These are phyloP conservation scores for Macrobrachium nipponense DNA, from an alignment of 1,140 invertebrate species.

Conservation along the genomic window DNA sequence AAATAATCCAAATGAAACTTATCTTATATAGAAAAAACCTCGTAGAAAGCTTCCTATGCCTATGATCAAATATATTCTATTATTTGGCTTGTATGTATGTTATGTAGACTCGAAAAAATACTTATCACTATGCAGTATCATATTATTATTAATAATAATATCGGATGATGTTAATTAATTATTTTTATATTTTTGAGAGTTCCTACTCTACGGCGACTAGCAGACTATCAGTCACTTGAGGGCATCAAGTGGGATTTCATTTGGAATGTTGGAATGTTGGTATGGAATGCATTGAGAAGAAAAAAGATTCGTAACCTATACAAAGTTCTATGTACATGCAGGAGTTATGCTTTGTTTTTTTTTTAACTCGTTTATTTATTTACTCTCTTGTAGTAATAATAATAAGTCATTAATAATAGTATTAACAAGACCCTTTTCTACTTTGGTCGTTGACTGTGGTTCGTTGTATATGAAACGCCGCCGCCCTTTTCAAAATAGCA, in stretches of 20 bases:
- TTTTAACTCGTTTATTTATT: neutral
- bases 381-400: neutral
- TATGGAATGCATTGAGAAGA: neutral
- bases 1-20: constrained; percentile 50
- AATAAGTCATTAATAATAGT: neutral
- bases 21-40: constrained; percentile 34
- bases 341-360: constrained; percentile 12
- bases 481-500: constrained; percentile 14
- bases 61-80: constrained; percentile 52
- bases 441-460: constrained; percentile 19
- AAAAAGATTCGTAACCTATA: constrained; percentile 31
- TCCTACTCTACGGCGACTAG: constrained; percentile 16
- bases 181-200: neutral
- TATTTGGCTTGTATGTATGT: constrained; percentile 41
- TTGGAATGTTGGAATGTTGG: neutral
- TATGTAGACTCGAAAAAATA: constrained; percentile 55
- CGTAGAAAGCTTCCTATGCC: constrained; percentile 39
- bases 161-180: no score
- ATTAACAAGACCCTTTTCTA: neutral
- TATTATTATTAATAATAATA: neutral
- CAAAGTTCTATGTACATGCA: constrained; percentile 49
- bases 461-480: constrained; percentile 54
- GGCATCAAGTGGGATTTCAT: neutral
- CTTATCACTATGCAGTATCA: constrained; percentile 23
- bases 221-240: neutral